A percentile compares a stretch with the other conserved stretches of the same genome.
phyloP scores from a whole-genome alignment of 1,140 invertebrate species.

The Dendroctonus ponderosae region DNA sequence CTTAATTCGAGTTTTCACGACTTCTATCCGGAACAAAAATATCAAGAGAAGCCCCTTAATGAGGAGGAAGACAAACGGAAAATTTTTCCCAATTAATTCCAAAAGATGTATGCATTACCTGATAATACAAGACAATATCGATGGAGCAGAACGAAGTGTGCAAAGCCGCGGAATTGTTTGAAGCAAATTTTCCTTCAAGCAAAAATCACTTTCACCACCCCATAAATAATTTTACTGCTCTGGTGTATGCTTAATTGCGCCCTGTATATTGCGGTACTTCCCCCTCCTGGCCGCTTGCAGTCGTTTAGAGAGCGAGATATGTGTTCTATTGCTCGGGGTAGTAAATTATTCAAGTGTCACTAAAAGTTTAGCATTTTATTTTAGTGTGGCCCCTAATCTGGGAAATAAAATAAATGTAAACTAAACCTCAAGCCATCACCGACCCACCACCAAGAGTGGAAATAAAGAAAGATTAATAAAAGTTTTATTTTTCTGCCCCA shows the following conservation, averaged over 20 bases:
- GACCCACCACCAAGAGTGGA: slow-evolving; percentile 3
- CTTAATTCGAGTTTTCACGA: too few relatives aligned
- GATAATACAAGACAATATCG: background rate
- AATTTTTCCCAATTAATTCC: background rate
- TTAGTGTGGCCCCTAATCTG: background rate
- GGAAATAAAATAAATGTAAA: slow-evolving; percentile 14
- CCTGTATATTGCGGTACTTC: too few relatives aligned
- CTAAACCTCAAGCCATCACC: slow-evolving; percentile 13
- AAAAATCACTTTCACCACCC: too few relatives aligned
- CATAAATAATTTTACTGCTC: too few relatives aligned
- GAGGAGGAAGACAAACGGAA: too few relatives aligned
- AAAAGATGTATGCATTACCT: slow-evolving; percentile 6
- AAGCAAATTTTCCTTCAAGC: background rate
- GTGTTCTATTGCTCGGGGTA: background rate
- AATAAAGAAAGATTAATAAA: slow-evolving; percentile 29
- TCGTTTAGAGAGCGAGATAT: background rate
- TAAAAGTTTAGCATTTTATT: slow-evolving; percentile 9
- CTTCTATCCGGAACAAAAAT: too few relatives aligned
- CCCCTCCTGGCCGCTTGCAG: too few relatives aligned
- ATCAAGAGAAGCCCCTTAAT: too few relatives aligned
- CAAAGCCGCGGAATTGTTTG: background rate
- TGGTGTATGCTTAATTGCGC: too few relatives aligned
- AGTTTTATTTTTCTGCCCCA: slow-evolving; percentile 20
- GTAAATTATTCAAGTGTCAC: slow-evolving; percentile 4
- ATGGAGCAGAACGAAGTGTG: background rate